Percentiles rank a stretch among this genome's conserved stretches.
Conservation (phyloP, 2,113 vertebrate species). For the Nannospalax galili region DNA sequence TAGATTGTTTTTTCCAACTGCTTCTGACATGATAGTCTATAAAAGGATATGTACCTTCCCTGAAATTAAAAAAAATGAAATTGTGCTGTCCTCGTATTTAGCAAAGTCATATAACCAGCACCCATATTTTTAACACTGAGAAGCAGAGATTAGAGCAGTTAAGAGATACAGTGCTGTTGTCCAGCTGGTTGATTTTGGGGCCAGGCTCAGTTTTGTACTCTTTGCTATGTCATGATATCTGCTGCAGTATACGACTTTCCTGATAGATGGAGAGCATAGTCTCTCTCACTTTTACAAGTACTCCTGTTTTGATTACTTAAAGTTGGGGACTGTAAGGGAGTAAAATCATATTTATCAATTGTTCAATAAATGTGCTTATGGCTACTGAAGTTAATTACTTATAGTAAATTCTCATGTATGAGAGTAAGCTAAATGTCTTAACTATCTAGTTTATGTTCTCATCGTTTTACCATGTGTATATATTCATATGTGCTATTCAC, state of each 20-base stretch:
- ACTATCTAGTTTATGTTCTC: not conserved
- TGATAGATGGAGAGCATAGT: not conserved
- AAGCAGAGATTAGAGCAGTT: not conserved
- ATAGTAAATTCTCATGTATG: not conserved
- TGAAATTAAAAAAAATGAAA: not conserved
- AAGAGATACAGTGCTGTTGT: fast-evolving
- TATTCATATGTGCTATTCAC: not conserved
- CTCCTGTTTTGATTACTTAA: not conserved
- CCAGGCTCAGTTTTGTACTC: fast-evolving
- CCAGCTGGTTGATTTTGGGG: fast-evolving
- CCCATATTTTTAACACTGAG: not conserved
- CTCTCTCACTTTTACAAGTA: not conserved
- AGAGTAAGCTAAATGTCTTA: not conserved
- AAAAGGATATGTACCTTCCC: not conserved
- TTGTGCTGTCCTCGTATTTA: not conserved
- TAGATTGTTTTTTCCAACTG: not conserved
- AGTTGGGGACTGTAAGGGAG: not conserved
- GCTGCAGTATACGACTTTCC: fast-evolving
- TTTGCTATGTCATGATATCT: fast-evolving
- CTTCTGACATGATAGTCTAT: not conserved
- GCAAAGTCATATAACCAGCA: not conserved
- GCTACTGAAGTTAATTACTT: not conserved
- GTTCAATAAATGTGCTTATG: not conserved
- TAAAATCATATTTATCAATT: not conserved
- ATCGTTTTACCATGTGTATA: not conserved